Percentiles rank a stretch among this genome's conserved stretches.
Evolutionary conservation across 1,140 invertebrate genomes (phyloP).

Genomic region (Delia radicum): DNA sequence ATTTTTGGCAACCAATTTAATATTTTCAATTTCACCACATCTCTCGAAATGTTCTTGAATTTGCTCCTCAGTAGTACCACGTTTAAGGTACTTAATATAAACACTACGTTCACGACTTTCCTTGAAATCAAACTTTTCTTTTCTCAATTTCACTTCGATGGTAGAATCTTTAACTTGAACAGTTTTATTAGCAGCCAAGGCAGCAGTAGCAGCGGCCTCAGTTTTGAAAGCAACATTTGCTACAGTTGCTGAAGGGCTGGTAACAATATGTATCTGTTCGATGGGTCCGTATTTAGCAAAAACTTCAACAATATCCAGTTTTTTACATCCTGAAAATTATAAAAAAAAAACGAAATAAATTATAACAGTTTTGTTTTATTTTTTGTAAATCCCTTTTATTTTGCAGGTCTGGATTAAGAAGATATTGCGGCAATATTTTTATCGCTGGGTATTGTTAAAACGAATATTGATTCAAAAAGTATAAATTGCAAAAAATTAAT

Average conservation of each 20-base stretch:
- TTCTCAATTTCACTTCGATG: constrained; percentile 5
- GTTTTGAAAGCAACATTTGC: constrained; percentile 34
- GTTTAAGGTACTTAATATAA: constrained; percentile 33
- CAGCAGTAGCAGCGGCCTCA: constrained; percentile 33
- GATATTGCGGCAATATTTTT: too few relatives aligned
- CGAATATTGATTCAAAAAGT: too few relatives aligned
- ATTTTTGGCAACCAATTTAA: constrained; percentile 30
- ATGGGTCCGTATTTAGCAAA: constrained; percentile 42
- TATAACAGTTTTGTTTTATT: background rate
- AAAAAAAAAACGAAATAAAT: too few relatives aligned
- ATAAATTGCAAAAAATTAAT: too few relatives aligned
- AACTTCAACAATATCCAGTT: constrained; percentile 34
- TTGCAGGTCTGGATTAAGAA: too few relatives aligned
- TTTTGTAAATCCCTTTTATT: too few relatives aligned
- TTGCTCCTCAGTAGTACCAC: constrained; percentile 27
- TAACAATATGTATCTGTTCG: constrained; percentile 26
- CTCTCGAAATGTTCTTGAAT: constrained; percentile 32
- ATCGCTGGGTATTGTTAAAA: too few relatives aligned
- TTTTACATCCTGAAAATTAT: constrained; percentile 34
- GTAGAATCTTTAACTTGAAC: constrained; percentile 6
- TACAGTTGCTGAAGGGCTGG: constrained; percentile 3
- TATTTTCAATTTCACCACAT: constrained; percentile 35
- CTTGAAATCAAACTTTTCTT: background rate
- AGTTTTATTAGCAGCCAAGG: constrained; percentile 35
- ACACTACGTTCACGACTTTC: constrained; percentile 31